A percentile compares a stretch with the other conserved stretches of the same genome.
These are phyloP conservation scores for Cyclura pinguis DNA, from an alignment of 2,797 vertebrate species.

Conservation along the genomic window DNA sequence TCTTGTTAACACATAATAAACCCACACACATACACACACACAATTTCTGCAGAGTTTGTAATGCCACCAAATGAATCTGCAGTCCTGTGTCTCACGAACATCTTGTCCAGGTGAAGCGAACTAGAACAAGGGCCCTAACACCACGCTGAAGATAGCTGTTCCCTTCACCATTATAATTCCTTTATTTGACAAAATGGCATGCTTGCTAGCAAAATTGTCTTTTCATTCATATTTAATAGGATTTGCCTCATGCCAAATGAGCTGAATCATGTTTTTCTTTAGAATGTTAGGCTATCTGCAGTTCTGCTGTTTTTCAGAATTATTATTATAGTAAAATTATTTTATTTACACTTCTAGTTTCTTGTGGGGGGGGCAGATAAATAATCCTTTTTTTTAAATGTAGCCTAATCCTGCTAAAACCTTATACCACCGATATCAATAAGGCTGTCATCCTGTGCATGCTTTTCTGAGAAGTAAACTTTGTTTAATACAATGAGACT, in stretches of 20 bases:
- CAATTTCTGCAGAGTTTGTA: too few species aligned
- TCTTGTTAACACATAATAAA: too few species aligned
- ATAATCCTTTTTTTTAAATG: conserved; percentile 3
- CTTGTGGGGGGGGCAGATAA: conserved; percentile 35
- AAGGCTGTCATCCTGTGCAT: not conserved
- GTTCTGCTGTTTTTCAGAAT: conserved; percentile 23
- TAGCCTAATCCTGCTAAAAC: not conserved
- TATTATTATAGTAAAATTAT: conserved; percentile 46
- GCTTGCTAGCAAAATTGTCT: conserved; percentile 51
- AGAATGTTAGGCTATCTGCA: conserved; percentile 43
- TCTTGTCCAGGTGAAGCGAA: not conserved
- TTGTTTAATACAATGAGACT: too few species aligned
- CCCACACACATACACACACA: too few species aligned
- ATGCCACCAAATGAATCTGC: not conserved
- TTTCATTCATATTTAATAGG: conserved; percentile 59
- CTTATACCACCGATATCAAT: conserved; percentile 12
- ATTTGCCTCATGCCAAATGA: conserved; percentile 60
- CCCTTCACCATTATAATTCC: conserved; percentile 17
- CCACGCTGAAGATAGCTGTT: not conserved
- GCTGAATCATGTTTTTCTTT: conserved; percentile 49
- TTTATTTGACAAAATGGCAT: conserved; percentile 46
- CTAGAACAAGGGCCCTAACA: not conserved
- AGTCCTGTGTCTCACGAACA: not conserved
- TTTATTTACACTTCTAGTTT: conserved; percentile 37
- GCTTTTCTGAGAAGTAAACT: not conserved